Evolutionary conservation across 2,797 vertebrate genomes (phyloP), one percentile per base, ranked within the genome.

Genomic region (Rhabdomys pumilio): DNA sequence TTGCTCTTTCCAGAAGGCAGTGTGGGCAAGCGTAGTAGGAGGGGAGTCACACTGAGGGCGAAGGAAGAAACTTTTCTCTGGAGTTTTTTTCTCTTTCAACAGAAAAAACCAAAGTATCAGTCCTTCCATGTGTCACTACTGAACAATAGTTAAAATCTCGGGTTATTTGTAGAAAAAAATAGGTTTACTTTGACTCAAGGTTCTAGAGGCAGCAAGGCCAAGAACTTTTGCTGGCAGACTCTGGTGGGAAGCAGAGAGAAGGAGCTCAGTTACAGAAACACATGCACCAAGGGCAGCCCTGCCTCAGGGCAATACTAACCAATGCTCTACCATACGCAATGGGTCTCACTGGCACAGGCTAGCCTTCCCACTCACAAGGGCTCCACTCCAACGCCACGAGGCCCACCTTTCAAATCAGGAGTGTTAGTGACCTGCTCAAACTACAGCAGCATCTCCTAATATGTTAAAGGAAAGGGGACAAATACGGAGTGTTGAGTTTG

Each of bases 11-110:
- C 24, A 31, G 26, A 26, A 61, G 76, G 31, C 65, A 8, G 19
- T 1, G 17, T 10, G 38, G 87, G 59, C 65, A 19, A 81, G 44
- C 38, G 6, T 41, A 86, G 20, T 15, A 17, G 0, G 17, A 7
- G 17, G 13, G 24, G 15, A 20, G 15, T 67, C 38, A 57, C 22
- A 15, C 19, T 79, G 17, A 53, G 31, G 15, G 20, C 41, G 4
- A 85, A 63, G 50, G 47, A 50, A 91, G 63, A 79, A 29, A 87
- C 53, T 73, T 87, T 80, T 61, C 19, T 88, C 82, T 72, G 57
- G 10, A 72, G 75, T 19, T 65, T 50, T 87, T 65, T 61, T 86
- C 7, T 24, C 50, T 38, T 59, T 65, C 11, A 69, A 14, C 53
- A 34, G 17, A 50, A 63, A 63, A 31, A 65, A 90, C 12, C n/a